Conservation (phyloP, 2,888 invertebrate species). For the Dryococelus australis region DNA sequence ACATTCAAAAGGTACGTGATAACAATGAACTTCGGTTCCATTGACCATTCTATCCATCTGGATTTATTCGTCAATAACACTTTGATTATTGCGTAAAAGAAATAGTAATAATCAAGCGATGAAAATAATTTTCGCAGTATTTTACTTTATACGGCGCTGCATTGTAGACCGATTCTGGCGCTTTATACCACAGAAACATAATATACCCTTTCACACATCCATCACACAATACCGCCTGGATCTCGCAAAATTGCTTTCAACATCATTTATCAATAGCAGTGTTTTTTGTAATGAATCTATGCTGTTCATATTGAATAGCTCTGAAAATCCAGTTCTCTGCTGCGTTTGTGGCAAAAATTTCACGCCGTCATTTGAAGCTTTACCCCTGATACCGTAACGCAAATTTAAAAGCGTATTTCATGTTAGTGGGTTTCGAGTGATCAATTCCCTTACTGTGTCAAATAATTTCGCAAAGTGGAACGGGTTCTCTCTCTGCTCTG, state of each 20-base stretch:
- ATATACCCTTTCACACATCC: background rate
- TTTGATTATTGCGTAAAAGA: background rate
- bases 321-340: background rate
- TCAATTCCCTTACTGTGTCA: background rate
- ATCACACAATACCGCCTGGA: background rate
- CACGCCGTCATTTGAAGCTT: background rate
- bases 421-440: background rate
- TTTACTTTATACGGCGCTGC: background rate
- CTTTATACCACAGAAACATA: background rate
- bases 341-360: background rate
- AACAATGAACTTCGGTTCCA: conserved; percentile 5
- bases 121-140: background rate
- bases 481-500: background rate
- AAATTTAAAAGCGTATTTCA: background rate
- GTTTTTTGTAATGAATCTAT: background rate
- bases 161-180: background rate
- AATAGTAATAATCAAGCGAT: background rate
- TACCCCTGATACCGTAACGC: background rate
- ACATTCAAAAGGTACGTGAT: background rate
- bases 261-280: conserved; percentile 1
- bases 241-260: background rate
- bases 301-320: background rate
- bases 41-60: background rate
- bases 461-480: background rate
- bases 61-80: background rate